Percentiles rank a stretch among this genome's conserved stretches.
These are phyloP conservation scores for Cyrtonyx montezumae DNA, from an alignment of 2,113 vertebrate species.

Conservation along the genomic window DNA sequence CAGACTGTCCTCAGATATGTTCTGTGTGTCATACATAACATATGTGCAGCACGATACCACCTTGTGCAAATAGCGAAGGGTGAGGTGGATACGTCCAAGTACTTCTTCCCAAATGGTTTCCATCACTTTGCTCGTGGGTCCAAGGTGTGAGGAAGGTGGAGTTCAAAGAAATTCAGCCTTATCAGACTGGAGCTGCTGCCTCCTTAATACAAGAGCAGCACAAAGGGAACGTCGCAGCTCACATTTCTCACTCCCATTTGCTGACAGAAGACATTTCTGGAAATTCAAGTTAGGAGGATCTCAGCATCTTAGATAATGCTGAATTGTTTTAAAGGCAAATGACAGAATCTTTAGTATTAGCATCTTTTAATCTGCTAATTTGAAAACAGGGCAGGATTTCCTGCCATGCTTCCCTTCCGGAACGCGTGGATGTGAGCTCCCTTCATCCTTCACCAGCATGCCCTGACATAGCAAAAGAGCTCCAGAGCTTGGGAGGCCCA, in stretches of 20 bases:
- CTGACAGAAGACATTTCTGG: conserved; percentile 33
- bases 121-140: not conserved
- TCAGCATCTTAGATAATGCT: conserved; percentile 38
- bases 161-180: not conserved
- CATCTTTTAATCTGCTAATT: not conserved
- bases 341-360: conserved; percentile 42
- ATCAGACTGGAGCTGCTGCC: conserved; percentile 1
- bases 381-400: conserved; percentile 65
- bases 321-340: conserved; percentile 45
- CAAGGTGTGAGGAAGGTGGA: not conserved
- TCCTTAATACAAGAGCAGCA: not conserved
- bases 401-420: conserved; percentile 12
- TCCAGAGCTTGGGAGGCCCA: conserved; percentile 1
- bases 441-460: conserved; percentile 8
- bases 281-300: conserved; percentile 40
- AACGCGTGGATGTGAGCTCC: not conserved
- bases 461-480: not conserved
- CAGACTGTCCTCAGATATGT: not conserved
- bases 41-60: not conserved
- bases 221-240: conserved; percentile 7
- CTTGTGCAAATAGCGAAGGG: not conserved
- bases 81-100: not conserved
- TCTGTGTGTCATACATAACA: not conserved
- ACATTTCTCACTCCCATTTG: conserved; percentile 22
- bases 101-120: not conserved